Evolutionary conservation across 2,888 invertebrate genomes (phyloP), one percentile per base, ranked within the genome.

Genomic region (Ormyrus nitidulus): DNA sequence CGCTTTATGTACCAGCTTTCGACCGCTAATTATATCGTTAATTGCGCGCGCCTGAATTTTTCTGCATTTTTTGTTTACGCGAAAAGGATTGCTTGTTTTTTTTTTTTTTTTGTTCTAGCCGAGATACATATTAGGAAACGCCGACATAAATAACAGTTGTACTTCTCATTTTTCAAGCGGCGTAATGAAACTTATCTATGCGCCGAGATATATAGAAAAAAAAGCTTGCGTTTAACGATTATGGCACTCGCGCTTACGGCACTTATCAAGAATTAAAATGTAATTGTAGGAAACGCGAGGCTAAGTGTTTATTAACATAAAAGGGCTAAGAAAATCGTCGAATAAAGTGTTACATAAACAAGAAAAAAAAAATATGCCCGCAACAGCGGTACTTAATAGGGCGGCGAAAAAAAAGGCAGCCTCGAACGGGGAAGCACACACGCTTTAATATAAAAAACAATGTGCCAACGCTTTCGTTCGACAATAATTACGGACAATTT

Each of bases 271-370:
- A 82, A 80, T 80, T 75, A 72, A 74, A 72, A 66, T 49, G 46
- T 75, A 80, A 80, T 80, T 80, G 77, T 56, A 75, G 77, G 77
- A 77, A 80, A 72, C 70, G 51, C 73, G 61, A 77, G 61, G 77
- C 72, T 72, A 75, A 68, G 74, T 71, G 77, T 77, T 74, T 71
- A 79, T 81, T 79, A 79, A 70, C 76, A 79, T 77, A 77, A 71
- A 62, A 74, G 65, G 19, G 62, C 68, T 46, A 19, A 59, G 58
- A 66, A 62, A 71, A 77, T 70, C 66, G 13, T 64, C 54, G 62
- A 51, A 66, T 74, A 79, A 77, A 51, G 70, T 75, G 80, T 80
- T 80, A 74, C 68, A 77, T 71, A 82, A 79, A 74, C 70, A 75
- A 61, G 46, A 34, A 62, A 58, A 54, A 54, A 34, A 34, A 34